These are phyloP conservation scores for Tenthredo distinguenda DNA, from an alignment of 2,888 invertebrate species.

Conservation along the genomic window DNA sequence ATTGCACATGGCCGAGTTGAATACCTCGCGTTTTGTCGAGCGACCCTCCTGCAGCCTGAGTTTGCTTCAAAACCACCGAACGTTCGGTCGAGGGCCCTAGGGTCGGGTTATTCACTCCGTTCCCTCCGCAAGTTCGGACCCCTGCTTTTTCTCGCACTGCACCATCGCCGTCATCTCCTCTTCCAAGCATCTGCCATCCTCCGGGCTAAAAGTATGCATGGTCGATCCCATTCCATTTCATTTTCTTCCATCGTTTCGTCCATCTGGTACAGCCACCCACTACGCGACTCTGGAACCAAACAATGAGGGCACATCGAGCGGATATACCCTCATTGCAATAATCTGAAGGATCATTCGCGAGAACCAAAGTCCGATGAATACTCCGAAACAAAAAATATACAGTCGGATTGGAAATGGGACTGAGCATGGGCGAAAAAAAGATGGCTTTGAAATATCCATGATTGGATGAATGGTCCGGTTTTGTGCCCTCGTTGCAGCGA, in stretches of 20 bases:
- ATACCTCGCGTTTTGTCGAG: background rate
- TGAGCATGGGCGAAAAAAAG: background rate
- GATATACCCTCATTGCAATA: background rate
- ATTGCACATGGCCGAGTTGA: background rate
- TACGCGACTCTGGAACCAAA: background rate
- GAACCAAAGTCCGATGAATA: background rate
- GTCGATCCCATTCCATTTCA: background rate
- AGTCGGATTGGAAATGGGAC: background rate
- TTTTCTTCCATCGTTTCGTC: background rate
- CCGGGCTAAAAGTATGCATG: background rate
- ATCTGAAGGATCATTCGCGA: background rate
- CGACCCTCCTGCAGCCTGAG: constrained; percentile 7
- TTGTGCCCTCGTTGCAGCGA: background rate
- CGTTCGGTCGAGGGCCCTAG: background rate
- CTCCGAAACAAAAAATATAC: background rate
- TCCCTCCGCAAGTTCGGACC: constrained; percentile 21
- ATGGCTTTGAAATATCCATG: background rate
- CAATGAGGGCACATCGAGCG: background rate
- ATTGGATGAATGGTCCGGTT: background rate
- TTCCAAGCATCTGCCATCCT: constrained; percentile 20
- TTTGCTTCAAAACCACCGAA: background rate
- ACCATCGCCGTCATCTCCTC: background rate
- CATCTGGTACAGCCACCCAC: background rate
- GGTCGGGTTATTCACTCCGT: constrained; percentile 32
- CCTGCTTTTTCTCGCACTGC: background rate